These are phyloP conservation scores for Echinometra lucunter DNA, from an alignment of 53 echinoderm and acorn worm genomes.

Conservation along the genomic window DNA sequence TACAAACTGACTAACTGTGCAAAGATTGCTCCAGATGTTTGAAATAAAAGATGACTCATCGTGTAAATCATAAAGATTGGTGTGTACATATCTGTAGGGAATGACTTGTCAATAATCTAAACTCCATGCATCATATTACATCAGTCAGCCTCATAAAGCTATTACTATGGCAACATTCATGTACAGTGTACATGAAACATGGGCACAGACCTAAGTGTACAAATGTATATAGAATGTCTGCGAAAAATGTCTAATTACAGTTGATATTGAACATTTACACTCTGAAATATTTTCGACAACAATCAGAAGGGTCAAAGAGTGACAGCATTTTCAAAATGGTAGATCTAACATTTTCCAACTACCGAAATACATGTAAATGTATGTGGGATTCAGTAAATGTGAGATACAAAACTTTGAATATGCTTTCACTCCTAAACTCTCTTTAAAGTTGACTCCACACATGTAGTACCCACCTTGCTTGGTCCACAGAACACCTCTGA, in stretches of 20 bases:
- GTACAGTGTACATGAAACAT: not conserved
- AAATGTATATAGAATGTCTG: too few species aligned
- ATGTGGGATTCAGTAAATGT: not conserved
- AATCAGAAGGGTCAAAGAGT: not conserved
- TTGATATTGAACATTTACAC: too few species aligned
- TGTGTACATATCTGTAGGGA: not conserved
- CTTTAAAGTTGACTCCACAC: too few species aligned
- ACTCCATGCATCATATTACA: not conserved
- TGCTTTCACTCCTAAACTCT: too few species aligned
- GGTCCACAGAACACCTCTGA: constrained; percentile 84
- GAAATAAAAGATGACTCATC: not conserved
- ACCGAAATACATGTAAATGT: too few species aligned
- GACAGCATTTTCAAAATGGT: not conserved
- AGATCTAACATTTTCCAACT: not conserved
- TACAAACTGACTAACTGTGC: not conserved
- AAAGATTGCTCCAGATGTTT: not conserved
- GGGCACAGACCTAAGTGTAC: not conserved
- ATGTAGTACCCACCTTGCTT: constrained; percentile 80
- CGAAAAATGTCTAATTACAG: too few species aligned
- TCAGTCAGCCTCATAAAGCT: not conserved
- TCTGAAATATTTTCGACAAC: too few species aligned
- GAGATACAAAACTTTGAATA: not conserved
- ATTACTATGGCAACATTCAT: not conserved
- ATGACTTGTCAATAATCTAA: not conserved
- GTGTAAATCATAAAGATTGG: not conserved